phyloP scores from a whole-genome alignment of 2,888 invertebrate genomes.

The Dorcus parallelipipedus region DNA sequence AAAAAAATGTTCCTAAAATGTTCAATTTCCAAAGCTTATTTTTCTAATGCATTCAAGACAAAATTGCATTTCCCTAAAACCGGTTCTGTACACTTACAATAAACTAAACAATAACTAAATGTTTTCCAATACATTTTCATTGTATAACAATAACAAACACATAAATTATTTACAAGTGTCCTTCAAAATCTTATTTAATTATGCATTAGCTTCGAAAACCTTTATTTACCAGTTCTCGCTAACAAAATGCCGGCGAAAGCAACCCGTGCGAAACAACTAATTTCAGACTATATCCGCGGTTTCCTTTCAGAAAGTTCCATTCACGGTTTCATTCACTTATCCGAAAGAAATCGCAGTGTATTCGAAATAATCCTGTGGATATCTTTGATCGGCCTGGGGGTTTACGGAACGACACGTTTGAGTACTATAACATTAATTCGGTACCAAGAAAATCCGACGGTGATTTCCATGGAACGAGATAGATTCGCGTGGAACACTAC shows the following conservation, averaged over 20 bases:
- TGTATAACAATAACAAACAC: neutral
- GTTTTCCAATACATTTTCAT: no score
- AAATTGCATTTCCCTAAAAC: no score
- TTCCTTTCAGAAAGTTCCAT: slow-evolving; percentile 40
- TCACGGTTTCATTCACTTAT: slow-evolving; percentile 40
- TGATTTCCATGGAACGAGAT: slow-evolving; percentile 71
- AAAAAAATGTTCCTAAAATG: no score
- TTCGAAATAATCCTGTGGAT: slow-evolving; percentile 39
- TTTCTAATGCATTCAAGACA: no score
- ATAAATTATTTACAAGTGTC: neutral
- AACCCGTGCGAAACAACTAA: neutral
- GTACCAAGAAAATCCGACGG: slow-evolving; percentile 68
- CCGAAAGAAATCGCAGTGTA: slow-evolving; percentile 31
- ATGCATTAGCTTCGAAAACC: no score
- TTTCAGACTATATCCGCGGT: slow-evolving; percentile 5
- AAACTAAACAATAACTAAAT: no score
- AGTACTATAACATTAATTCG: slow-evolving; percentile 62
- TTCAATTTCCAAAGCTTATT: no score
- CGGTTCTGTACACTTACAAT: no score
- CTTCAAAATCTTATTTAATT: no score
- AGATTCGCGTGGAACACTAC: slow-evolving; percentile 70
- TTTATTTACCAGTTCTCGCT: neutral
- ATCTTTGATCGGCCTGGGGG: slow-evolving; percentile 31
- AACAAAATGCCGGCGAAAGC: neutral
- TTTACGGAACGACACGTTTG: slow-evolving; percentile 36